Base-by-base conservation (phyloP, 1,140 invertebrate genomes). In the Pristionchus pacificus region DNA sequence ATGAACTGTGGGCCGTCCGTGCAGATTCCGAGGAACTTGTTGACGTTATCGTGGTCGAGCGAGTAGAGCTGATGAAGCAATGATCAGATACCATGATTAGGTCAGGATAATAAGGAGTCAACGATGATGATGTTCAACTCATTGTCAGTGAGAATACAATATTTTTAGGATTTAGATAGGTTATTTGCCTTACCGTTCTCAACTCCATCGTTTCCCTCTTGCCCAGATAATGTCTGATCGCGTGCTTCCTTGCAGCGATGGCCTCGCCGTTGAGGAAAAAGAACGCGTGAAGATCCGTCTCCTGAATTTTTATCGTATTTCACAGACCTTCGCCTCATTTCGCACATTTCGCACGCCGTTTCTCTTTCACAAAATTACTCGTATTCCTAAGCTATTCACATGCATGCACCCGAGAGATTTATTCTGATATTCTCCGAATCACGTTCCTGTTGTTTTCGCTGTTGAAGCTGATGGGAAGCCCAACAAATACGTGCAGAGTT, bases 41-140 rank as follows among this genome's bases (percentile, higher is more conserved):
- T 81, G 19, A 77, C 58, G 66, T 79, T 79, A 55, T 79, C 78
- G 67, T 79, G 69, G 33, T 79, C 78, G 49, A 79, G 72, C 31
- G 78, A 58, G 15, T 78, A 71, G 25, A 68, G 60, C 65, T 73
- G n/a, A n/a, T n/a, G n/a, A n/a, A n/a, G n/a, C n/a, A 74, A 70
- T 62, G 71, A 30, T 60, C 28, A 32, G 28, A 62, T 28, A 49
- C 38, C 14, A n/a, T 71, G 28, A 31, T 33, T 60, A 61, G 27
- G 61, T 69, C 14, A 33, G 58, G 29, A 69, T 57, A 27, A 33
- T 33, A 2, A 69, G 25, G 32, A 60, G 67, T n/a, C n/a, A n/a
- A n/a, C n/a, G n/a, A n/a, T n/a, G n/a, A n/a, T n/a, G n/a, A n/a
- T n/a, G n/a, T n/a, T n/a, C n/a, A n/a, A n/a, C n/a, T n/a, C n/a